Percentiles rank a stretch among this genome's conserved stretches.
Evolutionary conservation across 2,888 invertebrate genomes (phyloP).

Genomic region (Diarsia brunnea): DNA sequence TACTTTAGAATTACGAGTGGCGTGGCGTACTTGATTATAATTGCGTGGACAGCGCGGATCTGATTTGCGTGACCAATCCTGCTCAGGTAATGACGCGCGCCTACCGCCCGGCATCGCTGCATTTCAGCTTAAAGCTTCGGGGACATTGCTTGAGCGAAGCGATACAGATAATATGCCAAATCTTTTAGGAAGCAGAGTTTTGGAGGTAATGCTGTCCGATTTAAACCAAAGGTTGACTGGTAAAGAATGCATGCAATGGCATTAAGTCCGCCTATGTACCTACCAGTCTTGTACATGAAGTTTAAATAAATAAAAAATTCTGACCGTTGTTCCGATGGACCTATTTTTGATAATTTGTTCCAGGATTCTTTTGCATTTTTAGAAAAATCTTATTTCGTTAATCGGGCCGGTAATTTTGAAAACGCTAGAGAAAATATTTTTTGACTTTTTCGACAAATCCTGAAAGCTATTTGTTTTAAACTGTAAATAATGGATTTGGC

Average conservation of each 20-base stretch:
- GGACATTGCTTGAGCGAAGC: conserved; percentile 50
- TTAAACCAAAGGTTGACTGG: too few species aligned
- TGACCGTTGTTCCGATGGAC: neutral
- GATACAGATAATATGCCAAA: too few species aligned
- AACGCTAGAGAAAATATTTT: neutral
- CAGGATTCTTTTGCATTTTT: neutral
- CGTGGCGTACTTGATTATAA: conserved; percentile 88
- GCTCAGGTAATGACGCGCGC: conserved; percentile 84
- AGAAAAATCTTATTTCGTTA: neutral
- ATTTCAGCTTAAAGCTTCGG: conserved; percentile 66
- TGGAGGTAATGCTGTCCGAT: too few species aligned
- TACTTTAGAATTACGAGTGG: conserved; percentile 89
- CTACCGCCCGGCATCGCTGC: conserved; percentile 78
- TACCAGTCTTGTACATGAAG: too few species aligned
- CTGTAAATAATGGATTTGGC: neutral
- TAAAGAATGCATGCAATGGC: too few species aligned
- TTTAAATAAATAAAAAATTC: too few species aligned
- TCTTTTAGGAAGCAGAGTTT: neutral
- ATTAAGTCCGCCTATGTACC: too few species aligned
- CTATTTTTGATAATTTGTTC: neutral
- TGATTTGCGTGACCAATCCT: conserved; percentile 89
- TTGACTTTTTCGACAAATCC: neutral
- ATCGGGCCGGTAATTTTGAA: neutral
- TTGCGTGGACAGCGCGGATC: conserved; percentile 88
- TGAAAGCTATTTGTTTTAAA: neutral